Percentiles rank a stretch among this genome's conserved stretches.
Evolutionary conservation across 2,888 invertebrate species (phyloP).

Genomic region (Chamaedrilus cognettii): DNA sequence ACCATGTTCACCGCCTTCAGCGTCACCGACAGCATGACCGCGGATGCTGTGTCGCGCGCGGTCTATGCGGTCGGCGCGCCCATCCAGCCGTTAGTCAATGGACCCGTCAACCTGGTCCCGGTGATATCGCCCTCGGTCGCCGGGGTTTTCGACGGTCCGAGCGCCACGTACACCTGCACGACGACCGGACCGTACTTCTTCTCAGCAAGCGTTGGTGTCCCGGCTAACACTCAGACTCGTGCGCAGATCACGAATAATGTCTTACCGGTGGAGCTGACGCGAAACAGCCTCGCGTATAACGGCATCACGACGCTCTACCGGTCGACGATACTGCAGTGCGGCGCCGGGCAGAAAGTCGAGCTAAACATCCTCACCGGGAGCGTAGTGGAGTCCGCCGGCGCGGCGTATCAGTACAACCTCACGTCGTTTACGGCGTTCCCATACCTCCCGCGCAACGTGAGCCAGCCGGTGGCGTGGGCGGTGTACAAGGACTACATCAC

Average conservation of each 20-base stretch:
- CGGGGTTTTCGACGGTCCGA: conserved; percentile 15
- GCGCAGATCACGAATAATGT: background rate
- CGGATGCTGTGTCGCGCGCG: conserved; percentile 9
- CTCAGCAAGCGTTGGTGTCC: background rate
- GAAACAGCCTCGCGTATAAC: background rate
- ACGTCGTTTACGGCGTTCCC: conserved; percentile 19
- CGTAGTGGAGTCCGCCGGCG: conserved; percentile 4
- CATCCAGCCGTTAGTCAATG: background rate
- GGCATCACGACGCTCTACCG: conserved; percentile 19
- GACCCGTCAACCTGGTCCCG: background rate
- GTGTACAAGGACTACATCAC: conserved; percentile 19
- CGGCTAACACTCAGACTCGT: background rate
- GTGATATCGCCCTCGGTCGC: background rate
- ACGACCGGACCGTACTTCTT: conserved; percentile 7
- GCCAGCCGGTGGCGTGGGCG: conserved; percentile 15
- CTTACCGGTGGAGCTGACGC: conserved; percentile 16
- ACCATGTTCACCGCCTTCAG: conserved; percentile 27
- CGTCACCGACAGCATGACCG: conserved; percentile 14
- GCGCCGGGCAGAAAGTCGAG: background rate
- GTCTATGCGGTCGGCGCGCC: conserved; percentile 15
- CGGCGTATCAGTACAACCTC: background rate
- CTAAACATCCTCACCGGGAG: conserved; percentile 16
- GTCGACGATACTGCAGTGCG: conserved; percentile 11
- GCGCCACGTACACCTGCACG: conserved; percentile 19
- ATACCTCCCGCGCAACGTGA: conserved; percentile 6